A percentile compares a stretch with the other conserved stretches of the same genome.
Evolutionary conservation across 1,140 invertebrate genomes (phyloP).

Genomic region (Stegodyphus mimosarum): DNA sequence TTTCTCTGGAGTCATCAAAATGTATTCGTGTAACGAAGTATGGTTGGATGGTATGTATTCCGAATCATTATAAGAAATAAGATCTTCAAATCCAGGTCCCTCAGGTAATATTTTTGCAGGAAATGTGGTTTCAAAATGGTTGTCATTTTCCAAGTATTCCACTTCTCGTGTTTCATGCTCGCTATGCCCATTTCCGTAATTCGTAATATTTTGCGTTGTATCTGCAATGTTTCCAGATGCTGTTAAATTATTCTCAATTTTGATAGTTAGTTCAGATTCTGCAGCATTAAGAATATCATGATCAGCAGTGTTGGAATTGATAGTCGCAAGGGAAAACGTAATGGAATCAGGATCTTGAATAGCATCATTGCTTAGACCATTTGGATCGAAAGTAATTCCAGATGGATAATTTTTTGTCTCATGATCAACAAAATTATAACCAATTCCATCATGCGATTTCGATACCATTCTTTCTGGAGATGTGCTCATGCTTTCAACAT

Average conservation of each 20-base stretch:
- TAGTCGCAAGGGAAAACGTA: conserved; percentile 11
- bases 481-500: too few species aligned
- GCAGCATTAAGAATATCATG: too few species aligned
- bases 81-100: background rate
- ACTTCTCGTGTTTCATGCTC: background rate
- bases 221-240: background rate
- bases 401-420: background rate
- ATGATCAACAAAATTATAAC: too few species aligned
- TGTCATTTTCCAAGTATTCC: background rate
- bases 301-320: background rate
- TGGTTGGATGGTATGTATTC: background rate
- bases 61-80: background rate
- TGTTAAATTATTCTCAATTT: background rate
- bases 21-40: background rate
- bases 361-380: conserved; percentile 33
- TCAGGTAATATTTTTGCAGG: too few species aligned
- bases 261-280: background rate
- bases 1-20: background rate
- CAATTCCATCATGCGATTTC: too few species aligned
- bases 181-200: background rate
- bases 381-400: conserved; percentile 27
- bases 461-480: too few species aligned
- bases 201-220: background rate
- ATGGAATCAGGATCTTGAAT: conserved; percentile 44
- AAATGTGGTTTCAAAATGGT: too few species aligned